Evolutionary conservation across 2,888 invertebrate genomes (phyloP).

Genomic region (Agrotis puta): DNA sequence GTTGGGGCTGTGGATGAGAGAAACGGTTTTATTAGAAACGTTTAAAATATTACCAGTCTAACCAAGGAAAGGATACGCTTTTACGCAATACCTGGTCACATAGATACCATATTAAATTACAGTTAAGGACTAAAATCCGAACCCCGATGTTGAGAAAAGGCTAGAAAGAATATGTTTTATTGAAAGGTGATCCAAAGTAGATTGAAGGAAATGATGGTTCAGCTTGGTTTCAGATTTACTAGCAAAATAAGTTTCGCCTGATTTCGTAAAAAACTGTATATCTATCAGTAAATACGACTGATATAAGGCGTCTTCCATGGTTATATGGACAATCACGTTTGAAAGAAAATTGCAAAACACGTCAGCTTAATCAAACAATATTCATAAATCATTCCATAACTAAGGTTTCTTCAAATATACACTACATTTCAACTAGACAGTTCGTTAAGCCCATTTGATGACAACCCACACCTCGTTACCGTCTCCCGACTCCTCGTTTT

Average conservation of each 20-base stretch:
- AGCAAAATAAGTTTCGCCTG: too few relatives aligned
- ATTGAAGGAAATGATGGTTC: too few relatives aligned
- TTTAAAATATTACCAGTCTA: neutral
- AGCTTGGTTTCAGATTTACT: too few relatives aligned
- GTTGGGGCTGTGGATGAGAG: conserved; percentile 75
- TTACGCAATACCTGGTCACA: too few relatives aligned
- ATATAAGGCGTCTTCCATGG: neutral
- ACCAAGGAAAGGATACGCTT: too few relatives aligned
- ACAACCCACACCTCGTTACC: conserved; percentile 66
- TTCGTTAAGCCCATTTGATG: conserved; percentile 63
- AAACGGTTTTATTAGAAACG: neutral
- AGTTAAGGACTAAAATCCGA: too few relatives aligned
- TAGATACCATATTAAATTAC: too few relatives aligned
- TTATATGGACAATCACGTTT: too few relatives aligned
- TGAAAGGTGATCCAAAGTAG: too few relatives aligned
- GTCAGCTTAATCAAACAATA: conserved; percentile 18
- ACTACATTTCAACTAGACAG: conserved; percentile 25
- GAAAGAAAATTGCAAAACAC: conserved; percentile 27
- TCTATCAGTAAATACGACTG: too few relatives aligned
- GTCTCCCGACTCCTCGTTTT: conserved; percentile 43
- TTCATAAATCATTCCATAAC: conserved; percentile 48
- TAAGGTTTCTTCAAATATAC: conserved; percentile 22
- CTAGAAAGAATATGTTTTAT: too few relatives aligned
- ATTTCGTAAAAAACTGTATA: neutral
- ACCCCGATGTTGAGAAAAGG: too few relatives aligned